Evolutionary conservation across 2,113 vertebrate species (phyloP).

Genomic region (Nanger granti): DNA sequence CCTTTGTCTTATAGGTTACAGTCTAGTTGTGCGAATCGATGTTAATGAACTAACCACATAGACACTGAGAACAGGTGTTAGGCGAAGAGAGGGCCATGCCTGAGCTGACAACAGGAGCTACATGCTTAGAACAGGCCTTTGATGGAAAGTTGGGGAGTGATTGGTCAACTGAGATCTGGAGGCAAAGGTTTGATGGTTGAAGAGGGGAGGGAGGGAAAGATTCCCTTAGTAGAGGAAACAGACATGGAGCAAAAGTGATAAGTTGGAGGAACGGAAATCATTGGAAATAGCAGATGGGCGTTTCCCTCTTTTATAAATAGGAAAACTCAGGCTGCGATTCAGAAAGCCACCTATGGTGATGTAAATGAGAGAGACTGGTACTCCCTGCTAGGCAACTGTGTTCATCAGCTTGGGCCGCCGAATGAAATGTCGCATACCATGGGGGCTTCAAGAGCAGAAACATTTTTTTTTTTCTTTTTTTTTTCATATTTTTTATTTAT

Average conservation of each 20-base stretch:
- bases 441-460: neutral
- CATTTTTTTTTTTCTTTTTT: neutral
- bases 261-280: accelerated
- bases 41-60: neutral
- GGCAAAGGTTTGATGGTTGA: neutral
- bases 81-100: neutral
- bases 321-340: neutral
- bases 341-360: no score
- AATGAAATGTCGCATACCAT: no score
- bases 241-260: accelerated
- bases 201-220: neutral
- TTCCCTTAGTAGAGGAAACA: neutral
- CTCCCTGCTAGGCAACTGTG: neutral
- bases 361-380: neutral
- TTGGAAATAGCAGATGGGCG: accelerated
- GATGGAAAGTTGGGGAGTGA: neutral
- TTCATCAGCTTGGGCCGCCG: neutral
- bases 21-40: neutral
- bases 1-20: no score
- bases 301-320: neutral
- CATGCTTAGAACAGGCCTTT: no score
- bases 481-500: no score
- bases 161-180: neutral
- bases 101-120: neutral
- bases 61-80: neutral